Evolutionary conservation across 2,888 invertebrate genomes (phyloP), one percentile per base, ranked within the genome.

Genomic region (Eustalomyia histrio): DNA sequence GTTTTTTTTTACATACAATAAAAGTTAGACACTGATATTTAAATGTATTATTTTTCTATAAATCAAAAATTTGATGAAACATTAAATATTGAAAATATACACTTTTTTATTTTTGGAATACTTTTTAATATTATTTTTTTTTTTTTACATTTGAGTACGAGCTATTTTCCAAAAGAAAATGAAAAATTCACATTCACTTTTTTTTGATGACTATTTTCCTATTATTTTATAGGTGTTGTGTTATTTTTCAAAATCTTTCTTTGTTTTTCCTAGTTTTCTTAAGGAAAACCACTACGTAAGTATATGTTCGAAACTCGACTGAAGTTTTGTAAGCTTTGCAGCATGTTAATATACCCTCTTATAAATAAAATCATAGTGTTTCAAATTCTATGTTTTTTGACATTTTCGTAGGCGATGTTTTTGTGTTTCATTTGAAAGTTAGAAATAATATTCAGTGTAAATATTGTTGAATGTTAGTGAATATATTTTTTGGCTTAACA

Each of bases 241-340:
- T 53, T 47, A 9, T 68, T 43, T 33, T 29, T 14, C 35, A 60
- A 29, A 47, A 12, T 29, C 53, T 21, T 67, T 33, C 69, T 65
- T 61, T 18, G 18, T 39, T 75, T 52, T 7, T n/a, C 24, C 29
- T 7, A 29, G 12, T 61, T 71, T 64, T 63, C 57, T 24, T 16
- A 65, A 50, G 24, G 60, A 21, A 71, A 69, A 67, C 60, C 74
- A 67, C 78, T 58, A 61, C 61, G 64, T 87, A 86, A 88, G 89
- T 87, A 87, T 87, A 90, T 89, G 90, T 90, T 89, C 88, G 87
- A 89, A 89, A 90, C 90, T 90, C 90, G 90, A 90, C 90, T 90
- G 87, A 89, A 87, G 87, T 86, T 75, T 84, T 84, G 84, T 84
- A 85, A 88, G 87, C 83, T 85, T 86, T 86, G 84, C 35, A 63